Percentiles rank a stretch among this genome's conserved stretches.
Evolutionary conservation across 1,140 invertebrate genomes (phyloP).

Genomic region (Nasonia vitripennis): DNA sequence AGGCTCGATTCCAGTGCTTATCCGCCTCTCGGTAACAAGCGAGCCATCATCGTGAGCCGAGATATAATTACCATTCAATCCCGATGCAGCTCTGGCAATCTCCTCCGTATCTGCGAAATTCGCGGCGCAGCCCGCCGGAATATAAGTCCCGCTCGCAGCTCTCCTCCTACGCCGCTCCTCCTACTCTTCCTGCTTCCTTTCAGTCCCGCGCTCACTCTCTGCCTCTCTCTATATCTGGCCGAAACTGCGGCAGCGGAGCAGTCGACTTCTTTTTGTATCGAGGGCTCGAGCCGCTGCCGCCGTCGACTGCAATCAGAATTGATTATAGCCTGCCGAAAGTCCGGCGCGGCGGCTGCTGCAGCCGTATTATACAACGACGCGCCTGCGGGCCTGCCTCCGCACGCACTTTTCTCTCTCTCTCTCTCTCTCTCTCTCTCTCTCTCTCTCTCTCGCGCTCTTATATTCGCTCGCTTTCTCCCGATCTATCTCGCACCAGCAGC

Average conservation of each 20-base stretch:
- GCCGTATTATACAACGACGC: slow-evolving; percentile 70
- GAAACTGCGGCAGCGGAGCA: neutral
- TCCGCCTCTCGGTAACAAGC: neutral
- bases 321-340: slow-evolving; percentile 76
- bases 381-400: slow-evolving; percentile 59
- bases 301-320: slow-evolving; percentile 73
- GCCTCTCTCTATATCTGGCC: too few relatives aligned
- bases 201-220: neutral
- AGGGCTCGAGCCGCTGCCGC: neutral
- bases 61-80: slow-evolving; percentile 4
- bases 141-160: neutral
- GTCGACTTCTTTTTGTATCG: neutral
- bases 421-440: neutral
- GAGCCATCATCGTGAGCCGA: neutral
- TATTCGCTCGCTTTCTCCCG: neutral
- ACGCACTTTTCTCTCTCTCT: slow-evolving; percentile 20
- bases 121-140: neutral
- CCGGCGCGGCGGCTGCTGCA: slow-evolving; percentile 52
- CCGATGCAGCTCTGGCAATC: neutral
- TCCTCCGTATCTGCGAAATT: neutral
- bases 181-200: neutral
- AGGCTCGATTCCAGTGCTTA: neutral
- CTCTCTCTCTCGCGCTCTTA: neutral
- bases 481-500: neutral
- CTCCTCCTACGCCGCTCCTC: neutral